phyloP scores from a whole-genome alignment of 2,888 invertebrate species.

The Hecatera dysodea region DNA sequence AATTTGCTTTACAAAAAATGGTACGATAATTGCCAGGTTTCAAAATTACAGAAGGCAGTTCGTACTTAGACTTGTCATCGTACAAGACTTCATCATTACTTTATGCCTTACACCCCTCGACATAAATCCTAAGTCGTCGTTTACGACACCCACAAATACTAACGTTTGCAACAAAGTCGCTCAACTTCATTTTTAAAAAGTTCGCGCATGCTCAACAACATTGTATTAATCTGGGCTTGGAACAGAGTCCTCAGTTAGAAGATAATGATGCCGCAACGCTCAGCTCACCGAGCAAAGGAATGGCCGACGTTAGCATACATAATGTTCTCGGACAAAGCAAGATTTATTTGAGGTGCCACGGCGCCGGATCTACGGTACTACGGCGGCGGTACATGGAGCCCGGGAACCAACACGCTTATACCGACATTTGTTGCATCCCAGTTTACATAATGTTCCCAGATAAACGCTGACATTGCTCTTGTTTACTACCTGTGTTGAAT shows the following conservation, averaged over 20 bases:
- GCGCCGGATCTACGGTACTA: conserved; percentile 68
- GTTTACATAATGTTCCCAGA: conserved; percentile 56
- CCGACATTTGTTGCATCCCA: conserved; percentile 60
- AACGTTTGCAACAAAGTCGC: conserved; percentile 34
- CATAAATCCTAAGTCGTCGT: conserved; percentile 35
- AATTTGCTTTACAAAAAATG: not conserved
- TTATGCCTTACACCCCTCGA: conserved; percentile 12
- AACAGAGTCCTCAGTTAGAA: conserved; percentile 45
- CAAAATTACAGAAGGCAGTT: conserved; percentile 9
- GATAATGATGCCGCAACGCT: conserved; percentile 63
- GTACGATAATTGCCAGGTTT: not conserved
- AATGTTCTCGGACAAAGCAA: conserved; percentile 84
- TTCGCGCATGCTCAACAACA: conserved; percentile 38
- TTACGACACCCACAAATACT: conserved; percentile 41
- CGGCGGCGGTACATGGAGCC: conserved; percentile 60
- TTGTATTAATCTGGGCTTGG: conserved; percentile 49
- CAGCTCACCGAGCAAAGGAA: conserved; percentile 69
- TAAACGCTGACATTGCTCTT: conserved; percentile 52
- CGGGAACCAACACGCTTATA: conserved; percentile 66
- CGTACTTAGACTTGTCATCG: conserved; percentile 8
- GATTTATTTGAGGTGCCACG: conserved; percentile 81
- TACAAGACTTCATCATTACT: conserved; percentile 13
- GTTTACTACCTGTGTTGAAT: conserved; percentile 52
- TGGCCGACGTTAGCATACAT: conserved; percentile 81
- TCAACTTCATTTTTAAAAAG: conserved; percentile 52